phyloP scores from a whole-genome alignment of 2,797 vertebrate species.

The Agapornis canus region DNA sequence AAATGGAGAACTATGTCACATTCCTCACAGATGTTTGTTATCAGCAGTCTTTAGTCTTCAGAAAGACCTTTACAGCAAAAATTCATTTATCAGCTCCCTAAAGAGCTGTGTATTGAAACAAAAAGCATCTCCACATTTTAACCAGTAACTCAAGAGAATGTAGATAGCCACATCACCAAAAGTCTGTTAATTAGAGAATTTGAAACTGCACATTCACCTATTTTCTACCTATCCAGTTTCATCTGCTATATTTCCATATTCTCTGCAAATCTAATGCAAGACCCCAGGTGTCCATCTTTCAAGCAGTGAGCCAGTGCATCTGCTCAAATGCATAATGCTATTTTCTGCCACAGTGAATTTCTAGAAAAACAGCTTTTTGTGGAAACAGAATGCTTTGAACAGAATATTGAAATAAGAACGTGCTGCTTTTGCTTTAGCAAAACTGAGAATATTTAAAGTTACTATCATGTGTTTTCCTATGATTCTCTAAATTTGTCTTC shows the following conservation, averaged over 20 bases:
- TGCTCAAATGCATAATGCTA: slow-evolving; percentile 12
- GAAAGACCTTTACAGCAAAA: background rate
- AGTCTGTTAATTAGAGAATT: background rate
- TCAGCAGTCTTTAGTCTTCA: background rate
- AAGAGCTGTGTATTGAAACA: background rate
- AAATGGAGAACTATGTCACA: background rate
- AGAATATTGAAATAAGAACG: background rate
- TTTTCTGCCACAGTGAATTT: slow-evolving; percentile 38
- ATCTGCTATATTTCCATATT: background rate
- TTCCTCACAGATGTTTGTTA: background rate
- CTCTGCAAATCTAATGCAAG: background rate
- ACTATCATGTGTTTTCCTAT: background rate
- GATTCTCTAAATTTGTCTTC: background rate
- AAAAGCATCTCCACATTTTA: background rate
- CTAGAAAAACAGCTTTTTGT: background rate
- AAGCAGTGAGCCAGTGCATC: background rate
- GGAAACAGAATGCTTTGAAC: background rate
- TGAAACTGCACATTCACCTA: background rate
- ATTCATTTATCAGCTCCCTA: background rate
- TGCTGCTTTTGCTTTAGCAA: background rate
- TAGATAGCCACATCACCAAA: background rate
- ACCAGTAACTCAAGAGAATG: background rate
- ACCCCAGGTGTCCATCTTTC: slow-evolving; percentile 16
- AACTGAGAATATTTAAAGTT: background rate
- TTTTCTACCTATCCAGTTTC: background rate